Evolutionary conservation across 2,113 vertebrate genomes (phyloP).

Genomic region (Cariama cristata): DNA sequence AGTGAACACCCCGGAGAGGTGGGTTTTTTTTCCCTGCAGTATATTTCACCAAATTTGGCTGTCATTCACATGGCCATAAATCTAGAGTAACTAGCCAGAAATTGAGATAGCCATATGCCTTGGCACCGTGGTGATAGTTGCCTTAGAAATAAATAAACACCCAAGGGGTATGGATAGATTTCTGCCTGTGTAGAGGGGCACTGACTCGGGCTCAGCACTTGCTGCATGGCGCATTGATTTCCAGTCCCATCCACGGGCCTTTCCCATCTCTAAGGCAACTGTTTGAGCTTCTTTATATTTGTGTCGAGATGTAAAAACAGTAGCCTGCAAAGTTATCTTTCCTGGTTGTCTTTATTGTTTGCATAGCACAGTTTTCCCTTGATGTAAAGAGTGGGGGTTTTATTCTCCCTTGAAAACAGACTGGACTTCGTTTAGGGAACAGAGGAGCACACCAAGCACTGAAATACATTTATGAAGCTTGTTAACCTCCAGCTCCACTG

Average conservation of each 20-base stretch:
- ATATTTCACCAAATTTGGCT: background rate
- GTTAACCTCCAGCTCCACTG: background rate
- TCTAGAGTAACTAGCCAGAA: background rate
- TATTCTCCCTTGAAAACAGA: background rate
- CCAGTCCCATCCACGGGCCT: background rate
- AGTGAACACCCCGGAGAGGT: no score
- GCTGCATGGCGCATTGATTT: background rate
- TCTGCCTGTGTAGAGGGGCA: background rate
- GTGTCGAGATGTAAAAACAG: background rate
- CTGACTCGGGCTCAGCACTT: background rate
- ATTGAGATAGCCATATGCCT: background rate
- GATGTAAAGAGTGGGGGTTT: background rate
- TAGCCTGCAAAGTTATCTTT: slow-evolving; percentile 18
- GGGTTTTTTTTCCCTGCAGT: background rate
- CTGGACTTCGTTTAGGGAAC: background rate
- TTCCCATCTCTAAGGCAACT: background rate
- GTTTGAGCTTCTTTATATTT: background rate
- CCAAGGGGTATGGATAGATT: background rate
- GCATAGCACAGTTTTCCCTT: background rate
- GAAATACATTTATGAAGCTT: background rate
- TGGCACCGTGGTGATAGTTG: background rate
- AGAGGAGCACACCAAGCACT: background rate
- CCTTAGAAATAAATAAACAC: background rate
- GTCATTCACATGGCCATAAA: background rate
- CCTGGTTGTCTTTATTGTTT: slow-evolving; percentile 30